Conservation (phyloP, 2,113 vertebrate genomes). For the Clarias batrachus region DNA sequence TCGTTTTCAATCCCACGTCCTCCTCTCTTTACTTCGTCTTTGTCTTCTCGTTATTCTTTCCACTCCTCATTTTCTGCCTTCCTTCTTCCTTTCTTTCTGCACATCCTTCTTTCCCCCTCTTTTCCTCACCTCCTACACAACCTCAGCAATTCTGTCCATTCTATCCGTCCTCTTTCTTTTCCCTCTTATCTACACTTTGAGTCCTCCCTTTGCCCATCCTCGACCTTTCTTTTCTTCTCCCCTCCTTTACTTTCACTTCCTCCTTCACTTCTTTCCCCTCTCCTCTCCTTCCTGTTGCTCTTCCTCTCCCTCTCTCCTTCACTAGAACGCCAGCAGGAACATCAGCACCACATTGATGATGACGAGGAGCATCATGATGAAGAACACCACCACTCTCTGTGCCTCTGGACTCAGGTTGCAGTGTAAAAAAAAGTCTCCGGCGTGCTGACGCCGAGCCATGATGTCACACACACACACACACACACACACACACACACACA, state of each 20-base stretch:
- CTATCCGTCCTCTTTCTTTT: background rate
- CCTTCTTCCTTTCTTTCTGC: background rate
- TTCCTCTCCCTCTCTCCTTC: slow-evolving; percentile 50
- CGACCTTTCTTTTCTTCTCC: background rate
- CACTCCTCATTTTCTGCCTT: background rate
- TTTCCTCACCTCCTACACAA: background rate
- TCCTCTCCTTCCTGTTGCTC: background rate
- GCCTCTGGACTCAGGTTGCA: slow-evolving; percentile 94
- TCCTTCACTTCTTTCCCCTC: background rate
- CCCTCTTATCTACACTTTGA: background rate
- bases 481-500: background rate
- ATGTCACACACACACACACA: slow-evolving; percentile 35
- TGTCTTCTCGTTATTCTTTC: background rate
- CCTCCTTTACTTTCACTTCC: background rate
- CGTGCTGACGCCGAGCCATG: slow-evolving; percentile 78
- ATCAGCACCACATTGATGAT: slow-evolving; percentile 96
- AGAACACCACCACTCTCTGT: slow-evolving; percentile 89
- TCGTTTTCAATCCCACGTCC: background rate
- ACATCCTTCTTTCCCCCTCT: slow-evolving; percentile 34
- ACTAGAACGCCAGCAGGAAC: slow-evolving; percentile 94
- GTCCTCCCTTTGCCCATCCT: background rate
- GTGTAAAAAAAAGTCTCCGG: slow-evolving; percentile 81
- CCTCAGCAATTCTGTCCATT: background rate
- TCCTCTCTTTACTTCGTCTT: background rate
- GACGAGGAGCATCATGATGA: slow-evolving; percentile 94